Evolutionary conservation across 2,113 vertebrate genomes (phyloP).

Genomic region (Neotoma lepida): DNA sequence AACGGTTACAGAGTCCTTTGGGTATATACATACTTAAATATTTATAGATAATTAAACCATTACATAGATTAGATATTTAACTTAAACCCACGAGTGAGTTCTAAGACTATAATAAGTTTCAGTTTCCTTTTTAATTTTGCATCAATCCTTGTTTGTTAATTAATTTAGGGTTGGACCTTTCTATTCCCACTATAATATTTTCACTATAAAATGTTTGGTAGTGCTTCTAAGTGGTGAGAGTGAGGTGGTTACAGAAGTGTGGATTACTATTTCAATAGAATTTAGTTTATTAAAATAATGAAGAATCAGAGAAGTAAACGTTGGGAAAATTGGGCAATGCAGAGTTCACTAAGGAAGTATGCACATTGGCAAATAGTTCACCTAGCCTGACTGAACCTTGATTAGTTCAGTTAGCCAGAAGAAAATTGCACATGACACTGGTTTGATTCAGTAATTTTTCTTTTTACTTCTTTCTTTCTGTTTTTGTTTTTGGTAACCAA

Average conservation of each 20-base stretch:
- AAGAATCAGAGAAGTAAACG: background rate
- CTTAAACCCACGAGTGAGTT: background rate
- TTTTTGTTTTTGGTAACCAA: background rate
- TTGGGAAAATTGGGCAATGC: background rate
- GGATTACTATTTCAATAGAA: background rate
- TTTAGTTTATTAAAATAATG: constrained; percentile 38
- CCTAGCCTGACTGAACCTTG: background rate
- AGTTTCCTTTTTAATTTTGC: background rate
- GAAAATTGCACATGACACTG: background rate
- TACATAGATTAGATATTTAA: background rate
- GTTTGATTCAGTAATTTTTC: background rate
- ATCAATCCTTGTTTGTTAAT: background rate
- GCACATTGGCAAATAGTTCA: background rate
- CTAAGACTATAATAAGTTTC: background rate
- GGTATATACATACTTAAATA: constrained; percentile 17
- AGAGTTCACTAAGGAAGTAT: background rate
- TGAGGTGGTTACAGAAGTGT: background rate
- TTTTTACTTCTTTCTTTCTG: background rate
- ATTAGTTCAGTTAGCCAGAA: constrained; percentile 3
- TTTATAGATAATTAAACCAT: background rate
- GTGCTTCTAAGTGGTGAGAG: background rate
- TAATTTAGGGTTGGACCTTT: background rate
- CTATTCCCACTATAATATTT: background rate
- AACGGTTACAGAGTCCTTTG: constrained; percentile 21
- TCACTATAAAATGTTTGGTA: background rate